Evolutionary conservation across 2,797 vertebrate species (phyloP).

Genomic region (Strix occidentalis): DNA sequence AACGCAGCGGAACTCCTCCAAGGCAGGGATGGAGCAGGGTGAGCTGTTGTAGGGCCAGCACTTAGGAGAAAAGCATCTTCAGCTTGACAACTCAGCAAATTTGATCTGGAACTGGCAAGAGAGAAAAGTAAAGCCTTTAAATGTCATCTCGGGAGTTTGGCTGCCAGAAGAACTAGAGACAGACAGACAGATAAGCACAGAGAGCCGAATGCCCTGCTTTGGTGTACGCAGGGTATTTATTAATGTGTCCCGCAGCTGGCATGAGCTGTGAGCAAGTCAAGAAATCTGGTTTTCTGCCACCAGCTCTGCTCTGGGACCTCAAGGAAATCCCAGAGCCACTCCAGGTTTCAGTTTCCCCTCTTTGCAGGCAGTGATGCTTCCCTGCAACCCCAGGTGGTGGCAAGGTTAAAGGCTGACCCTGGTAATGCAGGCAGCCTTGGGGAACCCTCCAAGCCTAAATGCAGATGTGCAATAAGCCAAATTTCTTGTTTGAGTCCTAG

Average conservation of each 20-base stretch:
- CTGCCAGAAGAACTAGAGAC: neutral
- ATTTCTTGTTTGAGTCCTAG: neutral
- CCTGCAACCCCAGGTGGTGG: neutral
- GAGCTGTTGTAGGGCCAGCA: neutral
- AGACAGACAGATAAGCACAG: neutral
- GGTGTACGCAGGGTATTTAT: neutral
- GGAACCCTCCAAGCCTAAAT: neutral
- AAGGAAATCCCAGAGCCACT: neutral
- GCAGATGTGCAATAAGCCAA: neutral
- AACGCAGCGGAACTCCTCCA: neutral
- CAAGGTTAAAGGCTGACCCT: neutral
- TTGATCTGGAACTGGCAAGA: conserved; percentile 13
- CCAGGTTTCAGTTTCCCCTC: neutral
- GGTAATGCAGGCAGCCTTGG: neutral
- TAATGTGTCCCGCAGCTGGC: conserved; percentile 12
- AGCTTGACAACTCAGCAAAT: conserved; percentile 40
- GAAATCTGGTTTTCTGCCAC: conserved; percentile 26
- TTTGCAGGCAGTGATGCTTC: neutral
- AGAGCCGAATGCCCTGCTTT: neutral
- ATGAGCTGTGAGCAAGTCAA: conserved; percentile 13
- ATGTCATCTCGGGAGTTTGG: neutral
- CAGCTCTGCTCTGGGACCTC: neutral
- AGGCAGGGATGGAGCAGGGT: neutral
- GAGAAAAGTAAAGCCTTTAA: conserved; percentile 12
- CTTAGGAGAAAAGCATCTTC: conserved; percentile 29